Conservation (phyloP, 2,888 invertebrate genomes). For the Toxonevra muliebris region DNA sequence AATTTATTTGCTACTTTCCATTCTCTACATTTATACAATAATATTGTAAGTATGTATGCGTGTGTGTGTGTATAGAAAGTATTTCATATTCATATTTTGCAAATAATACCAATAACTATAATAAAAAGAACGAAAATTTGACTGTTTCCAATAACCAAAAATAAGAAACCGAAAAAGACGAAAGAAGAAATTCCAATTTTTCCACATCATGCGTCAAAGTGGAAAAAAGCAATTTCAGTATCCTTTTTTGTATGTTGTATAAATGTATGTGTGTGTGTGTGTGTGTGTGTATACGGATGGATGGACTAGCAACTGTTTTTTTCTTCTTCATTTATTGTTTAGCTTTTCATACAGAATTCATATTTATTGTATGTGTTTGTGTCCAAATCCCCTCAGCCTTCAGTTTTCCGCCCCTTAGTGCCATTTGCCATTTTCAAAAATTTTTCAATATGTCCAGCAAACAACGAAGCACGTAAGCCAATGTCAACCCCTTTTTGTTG, state of each 20-base stretch:
- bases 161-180: not conserved
- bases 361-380: not conserved
- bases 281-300: too few species aligned
- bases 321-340: not conserved
- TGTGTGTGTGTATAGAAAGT: too few species aligned
- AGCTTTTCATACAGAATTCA: not conserved
- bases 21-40: too few species aligned
- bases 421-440: not conserved
- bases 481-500: constrained; percentile 23
- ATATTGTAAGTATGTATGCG: too few species aligned
- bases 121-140: not conserved
- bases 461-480: not conserved
- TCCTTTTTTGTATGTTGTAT: too few species aligned
- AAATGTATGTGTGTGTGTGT: too few species aligned
- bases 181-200: constrained; percentile 26
- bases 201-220: constrained; percentile 22
- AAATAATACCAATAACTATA: not conserved
- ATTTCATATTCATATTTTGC: too few species aligned
- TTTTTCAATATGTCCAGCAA: constrained; percentile 5
- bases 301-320: not conserved
- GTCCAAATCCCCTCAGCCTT: not conserved
- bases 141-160: not conserved
- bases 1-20: too few species aligned
- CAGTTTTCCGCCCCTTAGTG: not conserved
- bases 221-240: not conserved